phyloP scores from a whole-genome alignment of 2,888 invertebrate genomes.

The Spodoptera exigua region DNA sequence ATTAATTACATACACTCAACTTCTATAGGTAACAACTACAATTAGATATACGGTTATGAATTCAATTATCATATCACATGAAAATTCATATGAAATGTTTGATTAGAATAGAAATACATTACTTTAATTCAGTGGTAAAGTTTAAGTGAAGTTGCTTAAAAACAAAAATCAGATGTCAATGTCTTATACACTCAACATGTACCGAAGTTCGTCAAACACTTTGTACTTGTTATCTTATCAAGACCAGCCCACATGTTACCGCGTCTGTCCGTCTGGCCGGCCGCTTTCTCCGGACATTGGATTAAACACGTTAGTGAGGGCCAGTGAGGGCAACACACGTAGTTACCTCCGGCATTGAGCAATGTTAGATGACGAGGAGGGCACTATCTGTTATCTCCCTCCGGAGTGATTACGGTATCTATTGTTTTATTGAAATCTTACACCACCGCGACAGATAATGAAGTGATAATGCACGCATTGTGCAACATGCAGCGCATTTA shows the following conservation, averaged over 20 bases:
- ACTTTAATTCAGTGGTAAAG: background rate
- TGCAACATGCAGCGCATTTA: too few relatives aligned
- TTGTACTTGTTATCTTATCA: slow-evolving; percentile 24
- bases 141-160: too few relatives aligned
- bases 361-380: slow-evolving; percentile 8
- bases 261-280: slow-evolving; percentile 11
- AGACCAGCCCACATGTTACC: slow-evolving; percentile 1
- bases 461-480: too few relatives aligned
- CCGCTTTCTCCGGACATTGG: slow-evolving; percentile 30
- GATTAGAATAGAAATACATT: too few relatives aligned
- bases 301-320: too few relatives aligned
- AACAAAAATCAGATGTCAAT: too few relatives aligned
- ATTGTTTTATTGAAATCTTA: slow-evolving; percentile 6
- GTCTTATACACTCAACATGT: background rate
- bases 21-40: too few relatives aligned
- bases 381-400: background rate
- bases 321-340: slow-evolving; percentile 25
- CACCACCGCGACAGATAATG: background rate
- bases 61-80: too few relatives aligned
- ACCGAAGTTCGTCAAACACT: background rate
- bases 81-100: too few relatives aligned
- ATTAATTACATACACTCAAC: too few relatives aligned
- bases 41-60: too few relatives aligned
- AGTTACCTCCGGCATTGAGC: background rate
- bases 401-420: background rate